These are phyloP conservation scores for Oscheius onirici DNA, from an alignment of 2,888 invertebrate genomes.

Conservation along the genomic window DNA sequence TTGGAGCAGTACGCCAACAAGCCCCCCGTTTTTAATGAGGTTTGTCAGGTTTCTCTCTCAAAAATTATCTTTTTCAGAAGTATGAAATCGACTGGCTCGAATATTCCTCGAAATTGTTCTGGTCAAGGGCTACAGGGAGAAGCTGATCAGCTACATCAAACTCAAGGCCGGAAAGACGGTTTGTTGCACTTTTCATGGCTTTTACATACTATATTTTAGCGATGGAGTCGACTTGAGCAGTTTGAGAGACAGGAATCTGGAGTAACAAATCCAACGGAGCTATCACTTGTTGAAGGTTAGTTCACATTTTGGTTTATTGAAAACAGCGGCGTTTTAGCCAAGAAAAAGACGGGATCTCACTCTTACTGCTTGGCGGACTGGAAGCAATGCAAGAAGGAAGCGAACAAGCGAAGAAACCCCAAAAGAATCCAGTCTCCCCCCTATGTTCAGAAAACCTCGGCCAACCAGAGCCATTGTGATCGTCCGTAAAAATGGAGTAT, in stretches of 20 bases:
- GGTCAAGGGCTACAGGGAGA: conserved; percentile 10
- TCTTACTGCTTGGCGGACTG: not conserved
- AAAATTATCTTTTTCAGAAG: not conserved
- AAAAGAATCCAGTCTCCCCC: not conserved
- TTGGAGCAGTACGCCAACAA: not conserved
- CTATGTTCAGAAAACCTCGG: not conserved
- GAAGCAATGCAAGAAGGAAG: not conserved
- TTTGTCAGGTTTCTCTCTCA: not conserved
- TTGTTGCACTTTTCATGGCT: not conserved
- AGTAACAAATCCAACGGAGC: not conserved
- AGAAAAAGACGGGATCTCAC: not conserved
- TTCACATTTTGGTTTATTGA: not conserved
- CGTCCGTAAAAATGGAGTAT: not conserved
- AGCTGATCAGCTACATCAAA: conserved; percentile 1
- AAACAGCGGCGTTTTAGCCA: not conserved
- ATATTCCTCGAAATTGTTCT: not conserved
- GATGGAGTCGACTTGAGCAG: conserved; percentile 15
- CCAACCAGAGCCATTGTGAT: not conserved
- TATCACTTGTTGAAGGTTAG: not conserved
- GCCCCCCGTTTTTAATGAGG: not conserved
- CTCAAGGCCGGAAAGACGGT: not conserved
- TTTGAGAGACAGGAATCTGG: not conserved
- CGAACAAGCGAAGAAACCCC: not conserved
- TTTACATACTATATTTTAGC: not conserved
- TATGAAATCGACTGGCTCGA: not conserved